Base-by-base conservation (phyloP, 92 coral and sea anemone genomes). In the Virgularia gustaviana region DNA sequence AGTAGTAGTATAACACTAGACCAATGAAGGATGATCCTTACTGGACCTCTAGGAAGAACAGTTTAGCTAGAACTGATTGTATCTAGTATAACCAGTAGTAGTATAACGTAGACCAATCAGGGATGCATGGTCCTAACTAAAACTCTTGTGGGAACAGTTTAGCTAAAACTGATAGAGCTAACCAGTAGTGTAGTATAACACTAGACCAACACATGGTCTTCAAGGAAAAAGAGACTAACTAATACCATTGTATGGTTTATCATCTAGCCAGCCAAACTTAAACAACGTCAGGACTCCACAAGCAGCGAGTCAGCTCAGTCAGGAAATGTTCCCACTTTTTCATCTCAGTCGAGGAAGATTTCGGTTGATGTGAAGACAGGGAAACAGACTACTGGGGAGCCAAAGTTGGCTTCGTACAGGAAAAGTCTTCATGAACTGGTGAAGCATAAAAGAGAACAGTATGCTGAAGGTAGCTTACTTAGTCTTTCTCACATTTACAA, bases 371-470 rank as follows among this genome's bases (percentile, higher is more conserved):
- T 49, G 11, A 62, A 67, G 72, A 74, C 65, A 35, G 15, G 77
- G 78, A 86, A 84, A 80, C 81, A 35, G 56, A 54, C 81, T 44
- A 72, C 83, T 77, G 0, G 23, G 22, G 86, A 83, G 36, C 85
- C 94, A 36, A 62, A 94, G 59, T 85, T 71, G 64, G 96, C 99
- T 30, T 73, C 53, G 23, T 94, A 96, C 41, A 90, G 84, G 62
- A 75, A 82, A 37, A 89, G 86, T 28, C 74, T 94, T 16, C 78
- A 87, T 36, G 88, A 87, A 39, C 73, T 94, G 29, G 99, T 94
- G 7, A 78, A 77, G 47, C 99, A 94, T 63, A 94, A 94, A 63
- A 70, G 99, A 34, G 99, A 94, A 24, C 92, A 87, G 58, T 73
- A 79, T 67, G 86, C 90, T 4, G 89, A 91, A 54, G 99, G 99